Evolutionary conservation across 2,888 invertebrate species (phyloP), one percentile per base, ranked within the genome.

Genomic region (Hemithea aestivaria): DNA sequence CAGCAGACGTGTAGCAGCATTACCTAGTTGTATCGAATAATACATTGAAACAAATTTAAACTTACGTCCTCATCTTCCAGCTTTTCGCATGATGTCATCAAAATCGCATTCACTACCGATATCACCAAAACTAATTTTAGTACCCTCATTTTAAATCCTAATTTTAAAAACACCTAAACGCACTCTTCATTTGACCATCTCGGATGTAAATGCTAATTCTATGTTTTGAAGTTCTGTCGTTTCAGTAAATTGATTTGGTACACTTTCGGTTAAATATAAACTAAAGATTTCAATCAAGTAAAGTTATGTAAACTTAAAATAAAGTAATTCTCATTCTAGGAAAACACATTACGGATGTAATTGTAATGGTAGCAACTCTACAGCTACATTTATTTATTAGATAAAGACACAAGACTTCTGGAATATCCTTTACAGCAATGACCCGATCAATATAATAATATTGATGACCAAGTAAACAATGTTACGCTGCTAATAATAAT

Each of bases 211-310:
- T 27, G 22, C 10, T 8, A 16, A 20, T 16, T 35, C 16, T 7
- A n/a, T 10, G 9, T 33, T 22, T 21, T 8, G 16, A 31, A 10
- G 3, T 22, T 12, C 20, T 20, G 2, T 22, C 6, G 29, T 35
- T 6, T 30, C n/a, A 4, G 16, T n/a, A 10, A 33, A 41, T 41
- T 8, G 32, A 41, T 41, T 41, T 8, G 6, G 8, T 26, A 26
- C 28, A 26, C 20, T n/a, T 33, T 26, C 11, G 1, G 21, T 11
- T 6, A 6, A 30, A 35, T 20, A 10, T 11, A 40, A 40, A 36
- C 22, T 4, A 16, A 16, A 16, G 16, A 16, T 2, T 4, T 2
- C 16, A 16, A 10, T 28, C 16, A 7, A 7, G 8, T 7, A 11
- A 20, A 16, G 9, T 10, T 21, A 11, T 7, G n/a, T 23, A 35